Evolutionary conservation across 2,797 vertebrate genomes (phyloP), one percentile per base, ranked within the genome.

Genomic region (Helarctos malayanus): DNA sequence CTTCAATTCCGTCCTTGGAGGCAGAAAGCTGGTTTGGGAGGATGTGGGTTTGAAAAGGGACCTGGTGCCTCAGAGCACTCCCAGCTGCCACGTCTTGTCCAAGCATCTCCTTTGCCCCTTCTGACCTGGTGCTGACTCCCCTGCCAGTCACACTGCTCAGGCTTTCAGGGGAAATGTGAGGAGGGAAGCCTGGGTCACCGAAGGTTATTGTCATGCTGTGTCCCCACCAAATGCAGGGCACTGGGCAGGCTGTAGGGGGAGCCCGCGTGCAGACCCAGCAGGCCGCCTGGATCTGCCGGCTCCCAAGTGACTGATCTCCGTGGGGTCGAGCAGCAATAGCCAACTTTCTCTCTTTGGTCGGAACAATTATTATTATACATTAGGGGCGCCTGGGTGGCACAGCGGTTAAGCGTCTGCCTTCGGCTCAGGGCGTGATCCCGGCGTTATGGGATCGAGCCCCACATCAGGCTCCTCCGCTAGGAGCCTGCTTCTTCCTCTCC

Each of bases 171-270:
- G 7, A 59, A n/a, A 19, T 0, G 29, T 12, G 35, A 35, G 25
- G 41, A 54, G 73, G 27, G 80, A 68, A 82, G 59, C 11, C 63
- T 57, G 47, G 13, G 11, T 35, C 21, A 12, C 8, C 2, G 3
- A 49, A 14, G 7, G 14, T 41, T 41, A 52, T 18, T 3, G 1
- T 18, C 35, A 3, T 1, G 14, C 38, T 38, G 45, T 38, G 35
- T 73, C 25, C 14, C 14, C 29, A 18, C 35, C 21, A 78, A 38
- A 35, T 7, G 10, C 89, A 96, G 69, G 47, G 27, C 54, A 2
- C 41, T 11, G 32, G 68, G 16, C 3, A 35, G 87, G 13, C 94
- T 96, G 96, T 92, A 97, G 96, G 92, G 94, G 94, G 88, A 84
- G 73, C 92, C 68, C 38, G 0, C 3, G 81, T 15, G 71, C 96